These are phyloP conservation scores for Drosophila simulans DNA, from an alignment of 1,140 invertebrate genomes.

Conservation along the genomic window DNA sequence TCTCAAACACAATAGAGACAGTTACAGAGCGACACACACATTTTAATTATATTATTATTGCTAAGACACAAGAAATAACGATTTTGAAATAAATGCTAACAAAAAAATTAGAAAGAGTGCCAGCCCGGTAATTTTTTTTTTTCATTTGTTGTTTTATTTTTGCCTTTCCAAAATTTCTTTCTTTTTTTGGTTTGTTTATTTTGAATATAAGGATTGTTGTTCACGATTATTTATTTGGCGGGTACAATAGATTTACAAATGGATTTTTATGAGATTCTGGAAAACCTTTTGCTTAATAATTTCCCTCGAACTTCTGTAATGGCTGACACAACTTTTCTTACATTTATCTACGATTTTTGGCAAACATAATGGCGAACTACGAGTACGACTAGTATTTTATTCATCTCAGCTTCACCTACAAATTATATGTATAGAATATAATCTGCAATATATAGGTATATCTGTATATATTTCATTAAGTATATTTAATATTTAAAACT, in stretches of 20 bases:
- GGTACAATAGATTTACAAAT: constrained; percentile 12
- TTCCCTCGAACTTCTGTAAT: not conserved
- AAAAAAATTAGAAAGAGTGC: constrained; percentile 3
- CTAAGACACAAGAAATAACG: constrained; percentile 21
- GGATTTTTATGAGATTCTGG: not conserved
- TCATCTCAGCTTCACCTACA: constrained; percentile 33
- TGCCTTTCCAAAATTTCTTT: too few relatives aligned
- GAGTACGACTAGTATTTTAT: constrained; percentile 52
- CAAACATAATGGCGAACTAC: constrained; percentile 46
- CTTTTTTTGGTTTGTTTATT: not conserved
- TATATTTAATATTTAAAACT: constrained; percentile 66
- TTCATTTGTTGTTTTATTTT: not conserved
- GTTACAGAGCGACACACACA: constrained; percentile 51
- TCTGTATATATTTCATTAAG: constrained; percentile 26
- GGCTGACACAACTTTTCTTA: constrained; percentile 21
- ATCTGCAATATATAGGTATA: constrained; percentile 33
- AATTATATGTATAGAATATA: constrained; percentile 45
- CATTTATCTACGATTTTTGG: constrained; percentile 11
- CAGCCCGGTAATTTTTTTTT: not conserved
- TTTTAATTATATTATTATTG: constrained; percentile 9
- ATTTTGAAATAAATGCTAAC: not conserved
- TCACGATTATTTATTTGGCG: not conserved
- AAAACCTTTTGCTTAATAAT: not conserved
- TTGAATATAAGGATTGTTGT: not conserved
- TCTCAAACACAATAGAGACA: constrained; percentile 64